A percentile compares a stretch with the other conserved stretches of the same genome.
These are phyloP conservation scores for Dermolepida albohirtum DNA, from an alignment of 2,888 invertebrate genomes.

Conservation along the genomic window DNA sequence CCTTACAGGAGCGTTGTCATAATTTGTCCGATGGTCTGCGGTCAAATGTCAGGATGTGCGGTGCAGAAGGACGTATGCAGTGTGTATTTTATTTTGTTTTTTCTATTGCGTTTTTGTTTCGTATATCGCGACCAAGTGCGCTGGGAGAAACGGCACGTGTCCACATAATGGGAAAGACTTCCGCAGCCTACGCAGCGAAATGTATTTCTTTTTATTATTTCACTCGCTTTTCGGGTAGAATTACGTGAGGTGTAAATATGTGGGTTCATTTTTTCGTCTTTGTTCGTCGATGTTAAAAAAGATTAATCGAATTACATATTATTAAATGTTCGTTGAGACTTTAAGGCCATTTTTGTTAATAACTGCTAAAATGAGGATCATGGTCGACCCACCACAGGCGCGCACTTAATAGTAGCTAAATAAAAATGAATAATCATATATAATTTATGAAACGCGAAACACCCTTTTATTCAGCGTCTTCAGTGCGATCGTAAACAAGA, in stretches of 20 bases:
- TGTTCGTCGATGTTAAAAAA: too few relatives aligned
- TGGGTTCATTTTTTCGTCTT: slow-evolving; percentile 14
- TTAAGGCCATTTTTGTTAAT: too few relatives aligned
- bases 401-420: too few relatives aligned
- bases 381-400: too few relatives aligned
- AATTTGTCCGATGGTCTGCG: slow-evolving; percentile 31
- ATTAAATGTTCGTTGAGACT: too few relatives aligned
- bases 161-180: slow-evolving; percentile 46
- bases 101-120: neutral
- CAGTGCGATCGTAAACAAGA: too few relatives aligned
- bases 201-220: slow-evolving; percentile 15
- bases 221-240: slow-evolving; percentile 7
- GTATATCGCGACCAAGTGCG: neutral
- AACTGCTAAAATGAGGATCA: too few relatives aligned
- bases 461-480: too few relatives aligned
- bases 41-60: slow-evolving; percentile 25
- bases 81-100: slow-evolving; percentile 6
- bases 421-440: too few relatives aligned
- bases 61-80: slow-evolving; percentile 5
- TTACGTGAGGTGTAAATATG: neutral
- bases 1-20: slow-evolving; percentile 22
- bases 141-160: slow-evolving; percentile 45
- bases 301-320: too few relatives aligned
- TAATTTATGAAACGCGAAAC: too few relatives aligned
- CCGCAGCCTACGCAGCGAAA: slow-evolving; percentile 45